Percentiles rank a stretch among this genome's conserved stretches.
phyloP scores from a whole-genome alignment of 2,888 invertebrate species.

The Slavum lentiscoides region DNA sequence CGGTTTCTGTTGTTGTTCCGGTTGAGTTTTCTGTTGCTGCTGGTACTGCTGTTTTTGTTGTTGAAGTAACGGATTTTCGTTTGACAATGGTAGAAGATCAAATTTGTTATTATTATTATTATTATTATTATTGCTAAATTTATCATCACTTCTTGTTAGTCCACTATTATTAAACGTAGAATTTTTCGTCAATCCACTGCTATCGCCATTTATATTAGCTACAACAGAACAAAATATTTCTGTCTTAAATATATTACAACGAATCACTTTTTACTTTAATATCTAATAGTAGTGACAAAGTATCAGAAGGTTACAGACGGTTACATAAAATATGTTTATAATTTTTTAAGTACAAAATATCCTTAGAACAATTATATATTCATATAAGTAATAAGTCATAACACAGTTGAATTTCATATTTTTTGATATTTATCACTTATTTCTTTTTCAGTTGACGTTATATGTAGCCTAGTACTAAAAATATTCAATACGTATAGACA shows the following conservation, averaged over 20 bases:
- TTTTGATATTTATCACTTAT: too few species aligned
- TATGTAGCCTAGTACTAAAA: too few species aligned
- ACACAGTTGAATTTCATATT: too few species aligned
- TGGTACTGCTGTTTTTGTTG: constrained; percentile 60
- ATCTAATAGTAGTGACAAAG: too few species aligned
- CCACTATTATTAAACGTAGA: neutral
- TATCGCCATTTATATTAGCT: constrained; percentile 25
- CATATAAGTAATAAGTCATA: too few species aligned
- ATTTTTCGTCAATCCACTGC: neutral
- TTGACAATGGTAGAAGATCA: neutral
- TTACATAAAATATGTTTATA: too few species aligned
- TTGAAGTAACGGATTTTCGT: constrained; percentile 46
- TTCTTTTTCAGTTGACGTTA: too few species aligned
- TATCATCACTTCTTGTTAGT: neutral
- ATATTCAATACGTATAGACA: too few species aligned
- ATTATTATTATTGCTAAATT: neutral
- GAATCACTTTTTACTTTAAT: too few species aligned
- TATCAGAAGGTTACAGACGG: too few species aligned
- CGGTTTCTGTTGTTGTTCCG: constrained; percentile 64
- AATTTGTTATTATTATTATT: constrained; percentile 6
- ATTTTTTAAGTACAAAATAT: too few species aligned
- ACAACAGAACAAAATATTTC: neutral
- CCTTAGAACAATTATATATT: too few species aligned
- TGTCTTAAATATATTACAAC: neutral
- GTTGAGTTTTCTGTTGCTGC: constrained; percentile 64